Conservation (phyloP, 2,888 invertebrate species). For the Choristoneura rosaceana region DNA sequence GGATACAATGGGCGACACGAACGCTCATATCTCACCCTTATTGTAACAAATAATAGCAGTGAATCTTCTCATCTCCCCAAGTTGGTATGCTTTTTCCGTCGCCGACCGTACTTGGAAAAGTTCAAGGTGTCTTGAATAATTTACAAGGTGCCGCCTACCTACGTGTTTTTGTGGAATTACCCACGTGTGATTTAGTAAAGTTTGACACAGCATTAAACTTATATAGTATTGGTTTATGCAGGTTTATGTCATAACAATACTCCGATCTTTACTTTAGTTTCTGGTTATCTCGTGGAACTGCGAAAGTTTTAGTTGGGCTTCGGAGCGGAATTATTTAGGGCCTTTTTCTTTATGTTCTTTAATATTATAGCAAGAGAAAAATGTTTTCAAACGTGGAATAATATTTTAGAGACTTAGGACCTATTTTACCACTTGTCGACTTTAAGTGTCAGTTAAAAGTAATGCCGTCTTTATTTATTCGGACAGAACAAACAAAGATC, state of each 20-base stretch:
- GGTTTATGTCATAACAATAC: neutral
- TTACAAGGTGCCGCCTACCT: constrained; percentile 21
- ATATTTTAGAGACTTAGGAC: neutral
- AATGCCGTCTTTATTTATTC: too few species aligned
- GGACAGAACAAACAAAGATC: too few species aligned
- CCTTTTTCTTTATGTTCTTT: neutral
- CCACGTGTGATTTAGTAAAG: constrained; percentile 31
- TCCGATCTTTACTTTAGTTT: neutral
- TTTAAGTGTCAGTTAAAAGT: too few species aligned
- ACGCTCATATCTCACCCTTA: neutral
- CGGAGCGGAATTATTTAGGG: neutral
- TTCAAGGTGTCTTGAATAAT: constrained; percentile 34
- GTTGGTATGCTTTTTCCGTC: constrained; percentile 24
- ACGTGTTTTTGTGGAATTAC: constrained; percentile 31
- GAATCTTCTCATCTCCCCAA: constrained; percentile 11
- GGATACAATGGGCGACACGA: neutral
- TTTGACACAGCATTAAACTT: constrained; percentile 28
- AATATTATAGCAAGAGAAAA: neutral
- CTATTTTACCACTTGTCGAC: too few species aligned
- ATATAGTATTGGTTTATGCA: too few species aligned
- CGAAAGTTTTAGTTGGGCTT: constrained; percentile 2
- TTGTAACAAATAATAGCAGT: constrained; percentile 10
- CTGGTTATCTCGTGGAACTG: neutral
- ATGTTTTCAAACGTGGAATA: neutral
- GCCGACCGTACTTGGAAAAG: constrained; percentile 25